Evolutionary conservation across 2,113 vertebrate species (phyloP).

Genomic region (Catharus bicknelli): DNA sequence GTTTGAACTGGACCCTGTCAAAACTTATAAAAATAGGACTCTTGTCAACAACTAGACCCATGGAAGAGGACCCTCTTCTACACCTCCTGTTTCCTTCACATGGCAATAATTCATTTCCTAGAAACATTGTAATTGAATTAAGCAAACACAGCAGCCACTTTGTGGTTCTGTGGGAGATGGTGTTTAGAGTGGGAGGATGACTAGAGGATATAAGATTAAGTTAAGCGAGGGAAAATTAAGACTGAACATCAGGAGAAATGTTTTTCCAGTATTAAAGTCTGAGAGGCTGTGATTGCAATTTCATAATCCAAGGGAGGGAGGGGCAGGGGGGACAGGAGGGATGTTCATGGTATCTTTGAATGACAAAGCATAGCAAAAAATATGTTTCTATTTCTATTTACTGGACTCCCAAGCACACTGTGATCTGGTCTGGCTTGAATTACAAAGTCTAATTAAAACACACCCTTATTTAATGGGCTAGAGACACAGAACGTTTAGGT

Average conservation of each 20-base stretch:
- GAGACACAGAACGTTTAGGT: constrained; percentile 31
- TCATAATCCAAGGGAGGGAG: neutral
- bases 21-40: neutral
- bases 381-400: neutral
- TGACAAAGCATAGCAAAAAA: neutral
- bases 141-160: constrained; percentile 15
- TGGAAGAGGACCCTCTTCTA: neutral
- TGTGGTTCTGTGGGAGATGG: constrained; percentile 18
- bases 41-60: neutral
- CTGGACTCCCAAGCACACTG: neutral
- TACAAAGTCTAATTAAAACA: constrained; percentile 37
- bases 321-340: too few relatives aligned
- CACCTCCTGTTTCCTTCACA: neutral
- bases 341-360: neutral
- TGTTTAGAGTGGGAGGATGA: constrained; percentile 47
- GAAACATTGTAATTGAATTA: constrained; percentile 6
- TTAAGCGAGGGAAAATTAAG: constrained; percentile 19
- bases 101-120: neutral
- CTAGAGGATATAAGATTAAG: constrained; percentile 29
- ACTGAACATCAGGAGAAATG: neutral
- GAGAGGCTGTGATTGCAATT: neutral
- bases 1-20: neutral
- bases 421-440: constrained; percentile 24
- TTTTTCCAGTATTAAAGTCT: neutral
- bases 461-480: constrained; percentile 27